These are phyloP conservation scores for Indicator maculatus DNA, from an alignment of 2,113 vertebrate species.

Conservation along the genomic window DNA sequence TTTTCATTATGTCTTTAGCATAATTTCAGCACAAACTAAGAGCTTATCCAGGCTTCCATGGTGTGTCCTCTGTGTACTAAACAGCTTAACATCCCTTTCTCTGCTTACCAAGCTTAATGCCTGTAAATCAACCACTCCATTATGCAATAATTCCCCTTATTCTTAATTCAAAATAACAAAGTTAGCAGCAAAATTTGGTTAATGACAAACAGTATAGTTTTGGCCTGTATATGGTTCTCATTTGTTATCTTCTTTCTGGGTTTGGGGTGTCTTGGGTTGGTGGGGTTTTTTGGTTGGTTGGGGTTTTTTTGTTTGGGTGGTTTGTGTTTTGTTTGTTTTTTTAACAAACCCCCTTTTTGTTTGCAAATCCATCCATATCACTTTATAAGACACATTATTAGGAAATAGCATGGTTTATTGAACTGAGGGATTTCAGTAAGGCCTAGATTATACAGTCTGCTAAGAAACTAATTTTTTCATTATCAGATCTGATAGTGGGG, in stretches of 20 bases:
- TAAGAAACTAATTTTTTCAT: slow-evolving; percentile 44
- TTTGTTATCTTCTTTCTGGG: slow-evolving; percentile 44
- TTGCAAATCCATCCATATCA: slow-evolving; percentile 60
- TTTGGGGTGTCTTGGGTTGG: neutral
- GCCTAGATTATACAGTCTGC: slow-evolving; percentile 34
- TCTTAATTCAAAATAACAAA: slow-evolving; percentile 53
- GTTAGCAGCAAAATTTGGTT: slow-evolving; percentile 24
- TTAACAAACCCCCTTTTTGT: neutral
- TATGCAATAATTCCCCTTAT: slow-evolving; percentile 51
- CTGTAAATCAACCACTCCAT: slow-evolving; percentile 55
- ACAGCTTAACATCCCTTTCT: slow-evolving; percentile 55
- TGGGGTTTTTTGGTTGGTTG: too few species aligned
- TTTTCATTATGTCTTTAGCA: slow-evolving; percentile 51
- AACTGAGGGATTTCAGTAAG: slow-evolving; percentile 62
- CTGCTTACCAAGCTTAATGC: slow-evolving; percentile 10
- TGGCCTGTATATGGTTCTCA: slow-evolving; percentile 24
- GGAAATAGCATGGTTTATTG: slow-evolving; percentile 72
- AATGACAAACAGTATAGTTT: slow-evolving; percentile 21
- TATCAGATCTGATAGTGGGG: slow-evolving; percentile 45
- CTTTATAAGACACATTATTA: slow-evolving; percentile 62
- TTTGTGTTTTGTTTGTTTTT: neutral
- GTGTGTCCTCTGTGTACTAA: slow-evolving; percentile 64
- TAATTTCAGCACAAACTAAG: slow-evolving; percentile 44
- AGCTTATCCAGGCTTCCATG: slow-evolving; percentile 49
- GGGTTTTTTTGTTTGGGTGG: neutral